Evolutionary conservation across 2,888 invertebrate genomes (phyloP).

Genomic region (Dioctria linearis): DNA sequence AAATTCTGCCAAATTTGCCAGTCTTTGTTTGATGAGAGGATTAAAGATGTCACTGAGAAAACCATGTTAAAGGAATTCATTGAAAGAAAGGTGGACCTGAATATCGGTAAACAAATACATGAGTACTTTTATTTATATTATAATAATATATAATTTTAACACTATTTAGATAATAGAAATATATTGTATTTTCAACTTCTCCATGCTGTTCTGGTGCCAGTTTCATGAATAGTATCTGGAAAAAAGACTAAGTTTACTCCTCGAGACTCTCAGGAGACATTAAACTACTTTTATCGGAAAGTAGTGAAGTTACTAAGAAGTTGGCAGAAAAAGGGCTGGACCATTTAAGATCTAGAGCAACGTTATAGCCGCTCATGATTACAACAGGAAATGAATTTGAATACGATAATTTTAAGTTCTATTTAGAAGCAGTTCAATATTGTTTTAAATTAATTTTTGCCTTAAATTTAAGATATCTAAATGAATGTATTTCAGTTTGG

Average conservation of each 20-base stretch:
- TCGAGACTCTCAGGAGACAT: constrained; percentile 5
- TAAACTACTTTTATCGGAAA: not conserved
- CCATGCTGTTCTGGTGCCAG: constrained; percentile 18
- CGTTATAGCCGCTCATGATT: constrained; percentile 22
- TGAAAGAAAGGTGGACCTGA: not conserved
- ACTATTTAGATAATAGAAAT: constrained; percentile 23
- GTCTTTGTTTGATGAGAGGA: too few relatives aligned
- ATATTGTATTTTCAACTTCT: not conserved
- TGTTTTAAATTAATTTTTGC: constrained; percentile 30
- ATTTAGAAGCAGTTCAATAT: constrained; percentile 35
- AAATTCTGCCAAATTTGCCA: too few relatives aligned
- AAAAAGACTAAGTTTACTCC: constrained; percentile 20
- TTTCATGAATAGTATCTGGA: constrained; percentile 1
- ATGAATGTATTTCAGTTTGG: constrained; percentile 22
- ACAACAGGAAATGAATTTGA: constrained; percentile 13
- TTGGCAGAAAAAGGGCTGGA: not conserved
- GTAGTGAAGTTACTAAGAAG: not conserved
- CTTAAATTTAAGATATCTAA: constrained; percentile 31
- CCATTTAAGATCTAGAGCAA: not conserved
- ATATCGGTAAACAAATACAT: not conserved
- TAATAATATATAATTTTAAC: not conserved
- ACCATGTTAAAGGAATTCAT: too few relatives aligned
- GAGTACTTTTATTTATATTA: not conserved
- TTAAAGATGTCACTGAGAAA: too few relatives aligned
- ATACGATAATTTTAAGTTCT: constrained; percentile 24